These are phyloP conservation scores for Itoplectis maculator DNA, from an alignment of 2,888 invertebrate species.

Conservation along the genomic window DNA sequence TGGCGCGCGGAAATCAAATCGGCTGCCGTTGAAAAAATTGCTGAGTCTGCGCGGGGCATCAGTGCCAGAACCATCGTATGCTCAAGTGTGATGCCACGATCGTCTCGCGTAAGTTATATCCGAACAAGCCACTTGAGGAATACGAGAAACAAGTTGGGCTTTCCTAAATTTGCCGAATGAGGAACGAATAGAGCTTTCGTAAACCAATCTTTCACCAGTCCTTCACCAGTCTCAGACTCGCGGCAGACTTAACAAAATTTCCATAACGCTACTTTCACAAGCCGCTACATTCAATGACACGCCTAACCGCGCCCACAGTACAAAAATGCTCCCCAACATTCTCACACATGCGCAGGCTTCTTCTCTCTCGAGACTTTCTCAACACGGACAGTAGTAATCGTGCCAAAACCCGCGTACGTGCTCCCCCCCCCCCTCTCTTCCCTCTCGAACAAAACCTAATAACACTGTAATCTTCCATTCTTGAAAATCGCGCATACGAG, in stretches of 20 bases:
- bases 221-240: no score
- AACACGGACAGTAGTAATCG: not conserved
- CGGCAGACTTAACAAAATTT: no score
- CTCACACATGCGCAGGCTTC: no score
- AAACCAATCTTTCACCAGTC: no score
- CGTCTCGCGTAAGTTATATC: not conserved
- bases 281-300: no score
- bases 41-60: not conserved
- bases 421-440: no score
- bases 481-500: slow-evolving; percentile 7
- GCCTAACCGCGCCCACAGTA: no score
- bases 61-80: not conserved
- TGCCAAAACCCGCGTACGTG: not conserved
- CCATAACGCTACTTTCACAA: no score
- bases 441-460: slow-evolving; percentile 34
- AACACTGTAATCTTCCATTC: slow-evolving; percentile 25
- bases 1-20: slow-evolving; percentile 39
- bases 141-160: not conserved
- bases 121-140: not conserved
- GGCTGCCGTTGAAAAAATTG: slow-evolving; percentile 14
- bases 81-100: not conserved
- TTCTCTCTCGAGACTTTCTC: not conserved
- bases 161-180: not conserved
- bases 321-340: no score
- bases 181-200: no score